Evolutionary conservation across 2,797 vertebrate species (phyloP), one percentile per base, ranked within the genome.

Genomic region (Amniataba percoides): DNA sequence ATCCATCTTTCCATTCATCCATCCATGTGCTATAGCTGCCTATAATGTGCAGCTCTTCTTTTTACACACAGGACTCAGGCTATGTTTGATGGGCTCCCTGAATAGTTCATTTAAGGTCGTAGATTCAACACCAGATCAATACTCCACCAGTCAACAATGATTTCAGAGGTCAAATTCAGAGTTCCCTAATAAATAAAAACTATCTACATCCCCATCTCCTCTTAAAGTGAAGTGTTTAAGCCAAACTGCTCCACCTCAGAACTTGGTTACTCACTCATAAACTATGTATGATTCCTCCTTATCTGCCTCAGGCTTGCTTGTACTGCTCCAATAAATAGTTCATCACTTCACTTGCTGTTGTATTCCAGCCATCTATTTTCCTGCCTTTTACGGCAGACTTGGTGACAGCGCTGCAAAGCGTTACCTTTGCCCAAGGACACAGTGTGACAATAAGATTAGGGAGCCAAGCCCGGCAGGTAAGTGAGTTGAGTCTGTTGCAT

Each of bases 361-460:
- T 75, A 69, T 85, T 87, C 73, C 55, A 72, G 56, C 59, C 82
- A 72, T 90, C 53, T 87, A 73, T 90, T 87, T 87, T 64, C 72
- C 62, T 59, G 78, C 61, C 49, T 88, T 83, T 86, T 74, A 87
- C 74, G 45, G 75, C 83, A 86, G 72, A 52, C 58, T 34, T 21
- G 31, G 78, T 77, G 83, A 81, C 82, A 86, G 67, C 18, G 4
- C 57, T 46, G 74, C 80, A 74, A 58, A 62, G 51, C 12, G n/a
- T 70, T 87, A 65, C 77, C 81, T 85, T 59, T 53, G 77, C 85
- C 80, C 87, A 87, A 93, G 91, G 89, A 89, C 90, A 88, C 79
- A 72, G 70, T 62, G 77, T 85, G 80, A 90, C 84, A 88, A 80
- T 82, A 74, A 83, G 82, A 89, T 88, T 81, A 87, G 77, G 78